Evolutionary conservation across 2,888 invertebrate species (phyloP).

Genomic region (Macrosiphum euphorbiae): DNA sequence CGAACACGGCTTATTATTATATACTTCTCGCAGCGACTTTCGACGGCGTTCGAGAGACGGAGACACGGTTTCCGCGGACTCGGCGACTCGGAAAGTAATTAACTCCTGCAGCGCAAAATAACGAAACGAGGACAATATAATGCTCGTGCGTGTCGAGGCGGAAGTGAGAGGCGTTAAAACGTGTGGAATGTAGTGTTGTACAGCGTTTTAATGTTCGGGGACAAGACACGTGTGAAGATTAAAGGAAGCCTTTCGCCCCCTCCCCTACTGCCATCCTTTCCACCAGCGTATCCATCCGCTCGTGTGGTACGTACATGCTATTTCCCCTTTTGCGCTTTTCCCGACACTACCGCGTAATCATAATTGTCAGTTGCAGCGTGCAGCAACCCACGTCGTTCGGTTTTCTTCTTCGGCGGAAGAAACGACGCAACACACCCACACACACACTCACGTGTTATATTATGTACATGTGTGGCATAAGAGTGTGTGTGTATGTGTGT

Average conservation of each 20-base stretch:
- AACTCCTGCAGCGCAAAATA: slow-evolving; percentile 35
- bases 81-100: slow-evolving; percentile 62
- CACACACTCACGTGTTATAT: not conserved
- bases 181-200: slow-evolving; percentile 58
- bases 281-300: not conserved
- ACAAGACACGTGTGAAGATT: slow-evolving; percentile 63
- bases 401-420: not conserved
- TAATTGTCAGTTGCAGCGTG: slow-evolving; percentile 60
- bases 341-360: slow-evolving; percentile 48
- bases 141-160: slow-evolving; percentile 55
- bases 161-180: slow-evolving; percentile 53
- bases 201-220: slow-evolving; percentile 60
- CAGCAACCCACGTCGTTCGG: slow-evolving; percentile 9
- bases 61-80: slow-evolving; percentile 9
- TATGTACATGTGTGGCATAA: not conserved
- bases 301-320: not conserved
- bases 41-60: not conserved
- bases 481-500: not conserved
- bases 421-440: not conserved
- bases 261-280: not conserved
- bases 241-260: slow-evolving; percentile 38
- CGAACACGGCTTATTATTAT: not conserved
- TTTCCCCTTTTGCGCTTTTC: slow-evolving; percentile 62
- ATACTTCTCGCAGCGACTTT: not conserved
- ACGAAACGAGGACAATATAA: slow-evolving; percentile 58